These are phyloP conservation scores for Plotosus lineatus DNA, from an alignment of 2,113 vertebrate genomes.

Conservation along the genomic window DNA sequence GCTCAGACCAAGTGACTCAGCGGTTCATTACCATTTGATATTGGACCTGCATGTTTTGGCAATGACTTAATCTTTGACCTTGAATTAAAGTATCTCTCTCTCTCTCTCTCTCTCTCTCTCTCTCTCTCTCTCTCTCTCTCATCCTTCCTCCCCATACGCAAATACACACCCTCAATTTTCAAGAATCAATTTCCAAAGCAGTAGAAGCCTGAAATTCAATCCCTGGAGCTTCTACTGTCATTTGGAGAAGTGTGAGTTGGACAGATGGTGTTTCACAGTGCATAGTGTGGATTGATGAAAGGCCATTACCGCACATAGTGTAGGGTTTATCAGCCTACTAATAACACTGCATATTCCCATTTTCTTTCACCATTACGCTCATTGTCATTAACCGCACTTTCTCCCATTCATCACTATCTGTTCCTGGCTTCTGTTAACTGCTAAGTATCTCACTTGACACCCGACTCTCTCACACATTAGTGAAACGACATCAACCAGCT, in stretches of 20 bases:
- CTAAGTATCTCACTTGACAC: slow-evolving; percentile 7
- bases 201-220: slow-evolving; percentile 44
- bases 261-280: slow-evolving; percentile 53
- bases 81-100: slow-evolving; percentile 31
- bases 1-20: slow-evolving; percentile 22
- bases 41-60: slow-evolving; percentile 37
- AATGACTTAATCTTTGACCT: slow-evolving; percentile 44
- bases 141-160: not conserved
- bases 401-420: slow-evolving; percentile 10
- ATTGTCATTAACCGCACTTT: slow-evolving; percentile 26
- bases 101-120: not conserved
- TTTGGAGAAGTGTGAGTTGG: slow-evolving; percentile 50
- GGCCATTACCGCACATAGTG: slow-evolving; percentile 46
- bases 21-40: slow-evolving; percentile 16
- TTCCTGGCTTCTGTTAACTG: slow-evolving; percentile 10
- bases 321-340: slow-evolving; percentile 43
- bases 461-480: not conserved
- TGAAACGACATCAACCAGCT: not conserved
- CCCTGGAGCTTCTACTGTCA: slow-evolving; percentile 44
- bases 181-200: slow-evolving; percentile 44
- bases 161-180: slow-evolving; percentile 9
- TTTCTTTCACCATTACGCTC: slow-evolving; percentile 39
- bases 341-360: slow-evolving; percentile 31
- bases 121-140: not conserved
- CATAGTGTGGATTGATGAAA: slow-evolving; percentile 44